phyloP scores from a whole-genome alignment of 2,113 vertebrate species.

The Castor canadensis region DNA sequence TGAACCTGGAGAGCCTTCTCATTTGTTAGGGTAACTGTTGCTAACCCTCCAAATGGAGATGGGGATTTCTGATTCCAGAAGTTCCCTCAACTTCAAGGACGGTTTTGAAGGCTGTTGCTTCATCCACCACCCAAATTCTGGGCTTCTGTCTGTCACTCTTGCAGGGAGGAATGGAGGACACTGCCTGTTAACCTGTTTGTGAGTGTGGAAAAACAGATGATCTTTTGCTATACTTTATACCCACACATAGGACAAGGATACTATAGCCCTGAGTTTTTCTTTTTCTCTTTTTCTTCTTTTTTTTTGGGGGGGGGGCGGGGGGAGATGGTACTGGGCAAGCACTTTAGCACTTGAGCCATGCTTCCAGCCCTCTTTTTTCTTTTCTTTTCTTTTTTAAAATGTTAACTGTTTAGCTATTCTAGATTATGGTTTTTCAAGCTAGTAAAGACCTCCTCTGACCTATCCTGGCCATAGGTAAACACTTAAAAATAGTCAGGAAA shows the following conservation, averaged over 20 bases:
- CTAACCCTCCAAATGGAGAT: not conserved
- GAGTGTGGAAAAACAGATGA: not conserved
- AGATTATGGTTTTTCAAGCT: not conserved
- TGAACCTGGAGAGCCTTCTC: not conserved
- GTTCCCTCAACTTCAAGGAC: not conserved
- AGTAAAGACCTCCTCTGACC: not conserved
- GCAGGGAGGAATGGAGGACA: not conserved
- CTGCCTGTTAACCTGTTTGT: too few relatives aligned
- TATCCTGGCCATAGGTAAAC: not conserved
- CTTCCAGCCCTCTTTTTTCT: too few relatives aligned
- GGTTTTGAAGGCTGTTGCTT: not conserved
- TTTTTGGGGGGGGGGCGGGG: too few relatives aligned
- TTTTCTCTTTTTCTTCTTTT: not conserved
- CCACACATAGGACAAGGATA: too few relatives aligned
- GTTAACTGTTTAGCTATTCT: not conserved
- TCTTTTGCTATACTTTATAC: too few relatives aligned
- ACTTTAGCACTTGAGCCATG: not conserved
- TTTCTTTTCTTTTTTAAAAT: not conserved
- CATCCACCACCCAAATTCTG: not conserved
- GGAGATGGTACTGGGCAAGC: too few relatives aligned
- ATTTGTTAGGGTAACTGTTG: not conserved
- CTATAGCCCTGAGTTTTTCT: not conserved
- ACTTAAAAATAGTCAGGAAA: constrained; percentile 11
- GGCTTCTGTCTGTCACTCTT: not conserved
- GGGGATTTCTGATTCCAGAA: not conserved